A percentile compares a stretch with the other conserved stretches of the same genome.
These are phyloP conservation scores for Pipistrellus pygmaeus DNA, from an alignment of 2,797 vertebrate genomes.

Conservation along the genomic window DNA sequence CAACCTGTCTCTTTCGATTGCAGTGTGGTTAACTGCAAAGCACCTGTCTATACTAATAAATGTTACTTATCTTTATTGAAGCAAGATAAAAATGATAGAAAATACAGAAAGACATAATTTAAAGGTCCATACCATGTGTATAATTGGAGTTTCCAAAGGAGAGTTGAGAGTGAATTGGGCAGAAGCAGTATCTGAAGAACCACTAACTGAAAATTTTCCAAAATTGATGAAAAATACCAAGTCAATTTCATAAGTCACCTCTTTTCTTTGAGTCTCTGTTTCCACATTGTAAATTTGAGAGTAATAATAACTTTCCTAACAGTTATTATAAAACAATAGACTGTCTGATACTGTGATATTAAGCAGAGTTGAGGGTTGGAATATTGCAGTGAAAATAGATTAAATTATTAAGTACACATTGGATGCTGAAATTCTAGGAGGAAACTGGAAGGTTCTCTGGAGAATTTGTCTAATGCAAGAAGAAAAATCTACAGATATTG, in stretches of 20 bases:
- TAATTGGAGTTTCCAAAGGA: background rate
- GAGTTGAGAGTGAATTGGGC: background rate
- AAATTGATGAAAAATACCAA: background rate
- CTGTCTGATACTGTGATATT: background rate
- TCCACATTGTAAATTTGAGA: background rate
- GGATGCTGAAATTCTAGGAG: background rate
- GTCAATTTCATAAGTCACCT: background rate
- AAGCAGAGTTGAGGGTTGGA: background rate
- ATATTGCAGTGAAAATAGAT: background rate
- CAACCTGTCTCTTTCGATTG: background rate
- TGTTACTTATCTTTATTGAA: background rate
- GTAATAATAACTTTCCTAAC: background rate
- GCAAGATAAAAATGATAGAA: conserved; percentile 13
- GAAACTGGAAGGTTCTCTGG: background rate
- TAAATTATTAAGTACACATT: background rate
- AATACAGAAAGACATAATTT: background rate
- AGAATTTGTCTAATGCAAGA: background rate
- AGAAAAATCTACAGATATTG: background rate
- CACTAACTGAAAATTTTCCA: background rate
- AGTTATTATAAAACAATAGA: background rate
- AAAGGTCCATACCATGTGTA: background rate
- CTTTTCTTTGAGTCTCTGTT: background rate
- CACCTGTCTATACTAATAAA: background rate
- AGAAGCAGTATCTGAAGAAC: background rate
- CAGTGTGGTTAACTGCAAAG: background rate